Base-by-base conservation (phyloP, 2,888 invertebrate species). In the Drosophila anomelani region DNA sequence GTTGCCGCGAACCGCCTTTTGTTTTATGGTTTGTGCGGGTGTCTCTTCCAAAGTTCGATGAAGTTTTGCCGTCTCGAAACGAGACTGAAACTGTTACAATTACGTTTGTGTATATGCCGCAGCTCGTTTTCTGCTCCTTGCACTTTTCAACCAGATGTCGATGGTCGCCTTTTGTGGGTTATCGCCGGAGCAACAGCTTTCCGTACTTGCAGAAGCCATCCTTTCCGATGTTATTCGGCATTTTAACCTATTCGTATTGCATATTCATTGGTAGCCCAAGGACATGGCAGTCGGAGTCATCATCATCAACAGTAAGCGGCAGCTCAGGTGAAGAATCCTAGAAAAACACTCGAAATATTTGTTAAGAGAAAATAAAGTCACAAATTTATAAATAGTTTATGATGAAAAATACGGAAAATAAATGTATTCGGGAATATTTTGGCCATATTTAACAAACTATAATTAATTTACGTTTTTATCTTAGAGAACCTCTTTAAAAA, bases 201-300 rank as follows among this genome's bases (percentile, higher is more conserved):
- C 26, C 17, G 43, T 3, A 34, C 20, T 32, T 29, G 12, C 20
- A 36, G 63, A 9, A 29, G 34, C 41, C 46, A 29, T n/a, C 36
- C 49, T 62, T 44, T 62, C 17, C 12, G 41, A 23, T 41, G 23
- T 15, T 39, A 26, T 32, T 39, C 32, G 23, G 44, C 55, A 59
- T 62, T 46, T 53, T 61, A 60, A 58, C 55, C 74, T 75, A 53
- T 34, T 71, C 64, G 49, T 46, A 70, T 59, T 85, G 83, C 88
- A 88, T 84, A 83, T 80, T 82, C 86, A 88, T 75, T 78, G 68
- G 53, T 77, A 79, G 80, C 59, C 84, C 81, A 74, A 74, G 59
- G 68, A 74, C 76, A 70, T 60, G 29, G 17, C 41, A 57, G 59
- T 46, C 66, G 59, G 6, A 64, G 66, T 29, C 61, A 59, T 39